Evolutionary conservation across 2,113 vertebrate genomes (phyloP).

Genomic region (Camelus bactrianus): DNA sequence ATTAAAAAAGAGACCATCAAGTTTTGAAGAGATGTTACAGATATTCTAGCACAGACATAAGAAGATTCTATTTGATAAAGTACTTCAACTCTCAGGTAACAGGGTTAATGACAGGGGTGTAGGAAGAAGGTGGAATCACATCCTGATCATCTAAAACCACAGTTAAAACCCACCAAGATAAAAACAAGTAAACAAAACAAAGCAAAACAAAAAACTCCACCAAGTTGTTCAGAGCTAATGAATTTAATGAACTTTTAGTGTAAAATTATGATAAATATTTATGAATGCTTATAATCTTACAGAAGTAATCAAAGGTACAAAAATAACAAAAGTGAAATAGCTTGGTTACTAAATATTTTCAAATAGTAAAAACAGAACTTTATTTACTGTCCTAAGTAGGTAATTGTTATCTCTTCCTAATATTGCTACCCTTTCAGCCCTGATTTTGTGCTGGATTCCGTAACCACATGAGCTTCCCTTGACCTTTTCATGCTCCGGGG

Average conservation of each 20-base stretch:
- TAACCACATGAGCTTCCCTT: background rate
- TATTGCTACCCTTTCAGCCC: background rate
- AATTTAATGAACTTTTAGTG: background rate
- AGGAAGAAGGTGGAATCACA: background rate
- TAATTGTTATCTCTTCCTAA: background rate
- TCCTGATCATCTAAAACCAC: constrained; percentile 5
- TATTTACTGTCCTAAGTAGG: background rate
- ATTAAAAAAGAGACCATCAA: constrained; percentile 42
- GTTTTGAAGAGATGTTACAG: constrained; percentile 48
- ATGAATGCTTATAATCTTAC: background rate
- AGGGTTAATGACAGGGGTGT: background rate
- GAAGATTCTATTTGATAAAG: constrained; percentile 13
- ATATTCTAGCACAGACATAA: background rate
- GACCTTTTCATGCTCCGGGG: background rate
- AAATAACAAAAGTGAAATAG: background rate
- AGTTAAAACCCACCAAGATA: background rate
- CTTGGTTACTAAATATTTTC: background rate
- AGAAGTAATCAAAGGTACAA: background rate
- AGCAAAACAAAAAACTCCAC: background rate
- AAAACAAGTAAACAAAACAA: too few species aligned
- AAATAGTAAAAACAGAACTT: background rate
- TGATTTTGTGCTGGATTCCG: background rate
- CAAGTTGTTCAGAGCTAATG: background rate
- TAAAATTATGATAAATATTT: constrained; percentile 21
- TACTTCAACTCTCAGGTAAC: background rate